Percentiles rank a stretch among this genome's conserved stretches.
These are phyloP conservation scores for Halichoerus grypus DNA, from an alignment of 2,113 vertebrate genomes.

Conservation along the genomic window DNA sequence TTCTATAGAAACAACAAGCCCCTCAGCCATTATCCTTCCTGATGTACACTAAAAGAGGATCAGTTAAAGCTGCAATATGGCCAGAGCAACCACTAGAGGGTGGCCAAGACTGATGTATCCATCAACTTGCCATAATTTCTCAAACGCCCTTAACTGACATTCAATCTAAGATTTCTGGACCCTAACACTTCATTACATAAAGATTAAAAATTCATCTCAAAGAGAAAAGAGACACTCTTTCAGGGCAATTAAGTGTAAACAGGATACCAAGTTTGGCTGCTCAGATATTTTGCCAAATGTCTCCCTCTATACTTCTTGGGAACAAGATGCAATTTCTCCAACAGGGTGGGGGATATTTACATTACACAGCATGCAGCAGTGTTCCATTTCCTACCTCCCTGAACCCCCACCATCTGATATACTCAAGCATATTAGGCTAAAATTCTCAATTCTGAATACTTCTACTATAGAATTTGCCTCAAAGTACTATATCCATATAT, in stretches of 20 bases:
- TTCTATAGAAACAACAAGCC: neutral
- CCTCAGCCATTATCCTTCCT: neutral
- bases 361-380: neutral
- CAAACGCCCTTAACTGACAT: conserved; percentile 27
- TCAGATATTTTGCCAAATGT: neutral
- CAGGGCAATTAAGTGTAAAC: neutral
- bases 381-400: neutral
- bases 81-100: conserved; percentile 72
- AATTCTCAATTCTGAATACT: conserved; percentile 20
- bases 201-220: conserved; percentile 54
- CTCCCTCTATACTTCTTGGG: neutral
- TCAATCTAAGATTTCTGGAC: conserved; percentile 35
- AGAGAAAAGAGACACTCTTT: conserved; percentile 41
- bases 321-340: neutral
- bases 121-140: neutral
- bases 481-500: neutral
- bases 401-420: too few relatives aligned
- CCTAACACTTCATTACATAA: conserved; percentile 41
- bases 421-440: neutral
- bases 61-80: neutral
- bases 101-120: conserved; percentile 61
- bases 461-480: neutral
- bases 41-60: neutral
- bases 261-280: neutral
- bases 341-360: neutral